These are phyloP conservation scores for Alfaro cultratus DNA, from an alignment of 2,797 vertebrate genomes.

Conservation along the genomic window DNA sequence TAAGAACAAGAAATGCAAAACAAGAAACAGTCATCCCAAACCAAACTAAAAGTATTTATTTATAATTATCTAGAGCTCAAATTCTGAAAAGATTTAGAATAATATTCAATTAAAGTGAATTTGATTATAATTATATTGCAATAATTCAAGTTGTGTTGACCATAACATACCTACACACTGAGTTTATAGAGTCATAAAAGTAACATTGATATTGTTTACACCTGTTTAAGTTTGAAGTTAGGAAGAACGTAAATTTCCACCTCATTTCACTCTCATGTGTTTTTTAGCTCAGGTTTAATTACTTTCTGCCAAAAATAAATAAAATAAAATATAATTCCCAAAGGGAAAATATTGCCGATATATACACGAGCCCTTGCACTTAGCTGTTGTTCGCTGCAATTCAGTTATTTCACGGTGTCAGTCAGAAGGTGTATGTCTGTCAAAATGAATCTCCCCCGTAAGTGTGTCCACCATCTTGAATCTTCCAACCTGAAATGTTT, in stretches of 20 bases:
- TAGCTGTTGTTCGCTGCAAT: neutral
- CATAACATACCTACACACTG: neutral
- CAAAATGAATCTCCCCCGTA: conserved; percentile 7
- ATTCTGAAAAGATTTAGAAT: neutral
- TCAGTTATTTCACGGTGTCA: neutral
- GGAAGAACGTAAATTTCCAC: neutral
- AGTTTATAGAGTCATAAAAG: neutral
- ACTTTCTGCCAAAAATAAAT: neutral
- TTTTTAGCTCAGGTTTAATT: neutral
- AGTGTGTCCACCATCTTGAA: conserved; percentile 7
- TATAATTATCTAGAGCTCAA: no score
- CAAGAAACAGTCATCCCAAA: neutral
- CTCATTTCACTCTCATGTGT: neutral
- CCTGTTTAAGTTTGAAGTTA: neutral
- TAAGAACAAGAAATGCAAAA: no score
- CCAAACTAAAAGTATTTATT: neutral
- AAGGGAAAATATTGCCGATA: neutral
- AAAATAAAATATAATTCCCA: neutral
- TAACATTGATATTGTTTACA: neutral
- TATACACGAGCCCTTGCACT: neutral
- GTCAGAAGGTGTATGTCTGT: neutral
- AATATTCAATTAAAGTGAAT: neutral
- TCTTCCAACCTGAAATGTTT: conserved; percentile 13
- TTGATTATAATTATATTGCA: neutral
- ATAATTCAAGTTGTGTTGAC: neutral